phyloP scores from a whole-genome alignment of 2,113 vertebrate genomes.

The Drymodes brunneopygia region DNA sequence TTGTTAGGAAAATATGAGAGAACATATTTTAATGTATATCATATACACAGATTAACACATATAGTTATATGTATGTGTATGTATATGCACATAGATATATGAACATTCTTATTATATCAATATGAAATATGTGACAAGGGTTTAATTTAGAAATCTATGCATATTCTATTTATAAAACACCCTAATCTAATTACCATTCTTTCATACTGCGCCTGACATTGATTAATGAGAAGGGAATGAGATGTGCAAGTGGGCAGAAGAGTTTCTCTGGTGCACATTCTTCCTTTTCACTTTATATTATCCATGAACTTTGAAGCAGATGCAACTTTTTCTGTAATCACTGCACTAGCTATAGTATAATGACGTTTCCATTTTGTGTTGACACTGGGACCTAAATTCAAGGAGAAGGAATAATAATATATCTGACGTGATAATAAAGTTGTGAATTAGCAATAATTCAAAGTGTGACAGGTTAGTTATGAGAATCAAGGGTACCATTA shows the following conservation, averaged over 20 bases:
- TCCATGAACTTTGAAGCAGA: background rate
- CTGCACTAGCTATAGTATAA: background rate
- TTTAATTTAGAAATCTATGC: background rate
- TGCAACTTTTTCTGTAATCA: background rate
- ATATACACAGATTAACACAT: background rate
- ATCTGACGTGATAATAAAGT: background rate
- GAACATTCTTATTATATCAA: background rate
- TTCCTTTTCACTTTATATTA: background rate
- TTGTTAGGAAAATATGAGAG: background rate
- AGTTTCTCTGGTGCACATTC: background rate
- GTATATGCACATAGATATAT: background rate
- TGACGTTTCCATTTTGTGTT: background rate
- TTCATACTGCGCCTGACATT: background rate
- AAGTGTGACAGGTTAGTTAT: background rate
- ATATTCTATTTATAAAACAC: background rate
- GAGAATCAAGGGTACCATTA: background rate
- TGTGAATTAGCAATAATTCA: background rate
- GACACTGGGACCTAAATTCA: background rate
- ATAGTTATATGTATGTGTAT: background rate
- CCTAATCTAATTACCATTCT: background rate
- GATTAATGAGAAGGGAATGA: background rate
- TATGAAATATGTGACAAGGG: background rate
- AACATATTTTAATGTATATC: background rate
- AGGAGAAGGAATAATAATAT: background rate
- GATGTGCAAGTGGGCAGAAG: background rate